Percentiles rank a stretch among this genome's conserved stretches.
phyloP scores from a whole-genome alignment of 2,797 vertebrate genomes.

The Mallotus villosus region DNA sequence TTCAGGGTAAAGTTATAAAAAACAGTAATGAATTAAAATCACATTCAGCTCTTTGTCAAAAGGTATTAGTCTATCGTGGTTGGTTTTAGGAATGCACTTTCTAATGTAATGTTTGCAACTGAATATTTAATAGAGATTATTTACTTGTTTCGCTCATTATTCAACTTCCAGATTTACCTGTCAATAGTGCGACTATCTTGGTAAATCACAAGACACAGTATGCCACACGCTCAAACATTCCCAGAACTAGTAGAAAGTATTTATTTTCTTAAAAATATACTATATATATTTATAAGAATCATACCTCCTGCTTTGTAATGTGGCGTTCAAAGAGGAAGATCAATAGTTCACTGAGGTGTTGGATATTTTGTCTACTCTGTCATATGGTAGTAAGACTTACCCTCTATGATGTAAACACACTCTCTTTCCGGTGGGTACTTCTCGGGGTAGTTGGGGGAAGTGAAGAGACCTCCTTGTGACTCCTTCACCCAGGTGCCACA shows the following conservation, averaged over 20 bases:
- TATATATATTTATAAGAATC: too few species aligned
- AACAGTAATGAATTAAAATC: not conserved
- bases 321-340: too few species aligned
- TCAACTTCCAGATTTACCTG: too few species aligned
- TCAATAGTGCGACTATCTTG: too few species aligned
- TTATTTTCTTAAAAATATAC: too few species aligned
- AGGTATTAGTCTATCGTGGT: not conserved
- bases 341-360: too few species aligned
- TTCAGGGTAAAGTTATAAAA: not conserved
- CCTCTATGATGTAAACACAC: conserved; percentile 98
- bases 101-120: not conserved
- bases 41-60: not conserved
- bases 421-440: conserved; percentile 95
- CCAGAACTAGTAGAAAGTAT: too few species aligned
- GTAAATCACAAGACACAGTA: too few species aligned
- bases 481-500: conserved; percentile 95
- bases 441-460: conserved; percentile 96
- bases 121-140: too few species aligned
- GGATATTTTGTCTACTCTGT: not conserved
- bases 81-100: not conserved
- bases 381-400: conserved; percentile 62
- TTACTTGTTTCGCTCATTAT: too few species aligned
- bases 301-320: too few species aligned
- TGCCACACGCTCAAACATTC: too few species aligned
- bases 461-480: conserved; percentile 90